Percentiles rank a stretch among this genome's conserved stretches.
These are phyloP conservation scores for Girardinichthys multiradiatus DNA, from an alignment of 2,113 vertebrate genomes.

Conservation along the genomic window DNA sequence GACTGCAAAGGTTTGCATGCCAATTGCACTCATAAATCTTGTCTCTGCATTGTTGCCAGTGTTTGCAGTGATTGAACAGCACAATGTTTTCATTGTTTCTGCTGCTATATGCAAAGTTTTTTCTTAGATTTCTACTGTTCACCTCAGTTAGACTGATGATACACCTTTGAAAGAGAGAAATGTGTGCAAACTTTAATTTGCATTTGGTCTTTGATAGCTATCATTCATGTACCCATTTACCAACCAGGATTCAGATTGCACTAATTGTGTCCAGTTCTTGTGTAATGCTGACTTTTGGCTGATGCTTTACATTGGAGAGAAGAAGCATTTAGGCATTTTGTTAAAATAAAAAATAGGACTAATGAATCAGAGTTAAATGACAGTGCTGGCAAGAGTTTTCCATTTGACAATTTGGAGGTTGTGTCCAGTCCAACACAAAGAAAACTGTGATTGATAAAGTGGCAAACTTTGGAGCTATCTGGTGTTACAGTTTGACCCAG, in stretches of 20 bases:
- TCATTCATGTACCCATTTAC: conserved; percentile 59
- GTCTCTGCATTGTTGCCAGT: conserved; percentile 48
- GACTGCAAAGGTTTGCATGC: conserved; percentile 27
- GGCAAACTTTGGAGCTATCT: conserved; percentile 30
- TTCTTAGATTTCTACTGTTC: conserved; percentile 38
- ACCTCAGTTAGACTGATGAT: conserved; percentile 60
- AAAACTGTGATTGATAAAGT: conserved; percentile 44
- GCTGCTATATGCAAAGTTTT: conserved; percentile 57
- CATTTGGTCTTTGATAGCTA: conserved; percentile 48
- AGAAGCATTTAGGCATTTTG: conserved; percentile 66
- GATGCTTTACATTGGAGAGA: conserved; percentile 47
- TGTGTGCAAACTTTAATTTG: conserved; percentile 61
- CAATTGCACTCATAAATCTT: conserved; percentile 57
- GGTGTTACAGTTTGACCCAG: conserved; percentile 48
- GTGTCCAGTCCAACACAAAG: conserved; percentile 44
- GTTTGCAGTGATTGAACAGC: conserved; percentile 51
- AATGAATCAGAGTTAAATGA: conserved; percentile 39
- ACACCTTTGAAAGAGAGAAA: conserved; percentile 53
- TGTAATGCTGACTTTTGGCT: conserved; percentile 62
- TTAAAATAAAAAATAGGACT: conserved; percentile 57
- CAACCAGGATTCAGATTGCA: conserved; percentile 65
- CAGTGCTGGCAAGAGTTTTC: conserved; percentile 37
- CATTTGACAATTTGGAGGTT: conserved; percentile 38
- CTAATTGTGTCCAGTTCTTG: conserved; percentile 57
- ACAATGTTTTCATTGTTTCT: conserved; percentile 70